Evolutionary conservation across 2,888 invertebrate species (phyloP).

Genomic region (Antheraea assamensis): DNA sequence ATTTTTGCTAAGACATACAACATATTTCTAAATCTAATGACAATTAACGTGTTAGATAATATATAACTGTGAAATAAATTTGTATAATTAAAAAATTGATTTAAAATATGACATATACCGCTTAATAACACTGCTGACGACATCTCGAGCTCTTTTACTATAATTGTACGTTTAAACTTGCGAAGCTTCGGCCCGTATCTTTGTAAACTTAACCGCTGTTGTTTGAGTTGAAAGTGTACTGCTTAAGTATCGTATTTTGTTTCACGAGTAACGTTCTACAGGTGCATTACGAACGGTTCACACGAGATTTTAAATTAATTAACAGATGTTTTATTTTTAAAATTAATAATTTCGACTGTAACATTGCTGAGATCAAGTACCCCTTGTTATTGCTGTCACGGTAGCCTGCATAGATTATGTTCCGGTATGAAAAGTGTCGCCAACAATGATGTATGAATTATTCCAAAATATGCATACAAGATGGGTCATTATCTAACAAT

Average conservation of each 20-base stretch:
- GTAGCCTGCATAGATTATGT: no score
- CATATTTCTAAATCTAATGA: no score
- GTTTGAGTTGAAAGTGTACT: constrained; percentile 36
- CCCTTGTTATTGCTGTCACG: background rate
- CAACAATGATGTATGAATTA: no score
- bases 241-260: constrained; percentile 28
- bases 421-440: no score
- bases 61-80: background rate
- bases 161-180: background rate
- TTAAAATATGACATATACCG: background rate
- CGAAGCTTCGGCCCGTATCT: constrained; percentile 23
- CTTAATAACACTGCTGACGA: background rate
- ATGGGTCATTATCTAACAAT: no score
- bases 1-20: no score
- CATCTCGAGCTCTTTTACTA: background rate
- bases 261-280: constrained; percentile 10
- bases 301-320: background rate
- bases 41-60: no score
- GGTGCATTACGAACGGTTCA: constrained; percentile 11
- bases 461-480: no score
- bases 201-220: constrained; percentile 33
- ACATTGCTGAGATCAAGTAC: background rate
- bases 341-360: background rate
- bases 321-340: background rate
- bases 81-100: background rate